phyloP scores from a whole-genome alignment of 2,888 invertebrate genomes.

The Ommatoiulus sabulosus region DNA sequence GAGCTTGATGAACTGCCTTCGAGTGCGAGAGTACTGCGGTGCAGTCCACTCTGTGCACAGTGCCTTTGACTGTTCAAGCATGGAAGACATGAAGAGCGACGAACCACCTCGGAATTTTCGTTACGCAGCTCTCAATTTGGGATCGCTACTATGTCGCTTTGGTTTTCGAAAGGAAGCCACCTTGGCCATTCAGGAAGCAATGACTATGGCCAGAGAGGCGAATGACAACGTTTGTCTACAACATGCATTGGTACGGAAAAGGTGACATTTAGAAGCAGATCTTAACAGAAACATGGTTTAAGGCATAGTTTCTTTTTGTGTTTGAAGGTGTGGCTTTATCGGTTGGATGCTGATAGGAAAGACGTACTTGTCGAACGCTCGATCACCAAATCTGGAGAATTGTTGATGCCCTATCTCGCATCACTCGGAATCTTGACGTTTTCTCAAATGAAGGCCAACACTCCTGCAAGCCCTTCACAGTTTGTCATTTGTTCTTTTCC shows the following conservation, averaged over 20 bases:
- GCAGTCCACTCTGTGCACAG: conserved; percentile 83
- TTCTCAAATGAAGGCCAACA: conserved; percentile 78
- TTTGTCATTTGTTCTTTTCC: conserved; percentile 53
- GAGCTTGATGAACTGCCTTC: conserved; percentile 87
- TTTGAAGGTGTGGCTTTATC: conserved; percentile 77
- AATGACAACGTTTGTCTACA: conserved; percentile 88
- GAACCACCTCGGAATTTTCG: conserved; percentile 76
- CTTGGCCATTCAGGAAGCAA: conserved; percentile 85
- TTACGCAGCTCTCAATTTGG: conserved; percentile 91
- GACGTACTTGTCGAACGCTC: conserved; percentile 75
- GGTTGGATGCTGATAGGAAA: conserved; percentile 64
- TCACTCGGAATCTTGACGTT: conserved; percentile 81
- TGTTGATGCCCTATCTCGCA: conserved; percentile 78
- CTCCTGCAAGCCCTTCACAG: conserved; percentile 72
- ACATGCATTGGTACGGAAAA: conserved; percentile 75
- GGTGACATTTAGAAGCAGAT: not conserved
- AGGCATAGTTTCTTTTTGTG: conserved; percentile 33
- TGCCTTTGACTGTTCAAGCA: conserved; percentile 76
- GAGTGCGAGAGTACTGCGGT: conserved; percentile 88
- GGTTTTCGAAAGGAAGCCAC: conserved; percentile 81
- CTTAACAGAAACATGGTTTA: not conserved
- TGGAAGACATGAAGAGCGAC: conserved; percentile 64
- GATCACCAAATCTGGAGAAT: conserved; percentile 76
- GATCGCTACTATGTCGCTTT: conserved; percentile 88
- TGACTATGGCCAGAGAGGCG: conserved; percentile 87